phyloP scores from a whole-genome alignment of 2,113 vertebrate species.

The Apus apus region DNA sequence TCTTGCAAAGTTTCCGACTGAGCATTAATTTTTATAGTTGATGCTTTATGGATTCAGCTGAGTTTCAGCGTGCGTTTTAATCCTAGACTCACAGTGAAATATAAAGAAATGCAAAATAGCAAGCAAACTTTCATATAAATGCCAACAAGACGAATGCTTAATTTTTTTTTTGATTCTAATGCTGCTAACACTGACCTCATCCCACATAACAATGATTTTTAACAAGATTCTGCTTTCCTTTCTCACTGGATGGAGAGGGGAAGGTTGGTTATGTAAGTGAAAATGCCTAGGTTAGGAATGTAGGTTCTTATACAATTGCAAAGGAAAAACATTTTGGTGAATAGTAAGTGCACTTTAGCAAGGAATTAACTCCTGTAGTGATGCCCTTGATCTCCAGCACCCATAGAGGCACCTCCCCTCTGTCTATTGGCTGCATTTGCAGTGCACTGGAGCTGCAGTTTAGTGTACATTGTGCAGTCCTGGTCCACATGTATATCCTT shows the following conservation, averaged over 20 bases:
- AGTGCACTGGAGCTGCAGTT: background rate
- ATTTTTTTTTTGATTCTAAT: conserved; percentile 7
- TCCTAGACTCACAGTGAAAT: conserved; percentile 48
- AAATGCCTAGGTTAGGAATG: background rate
- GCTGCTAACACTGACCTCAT: conserved; percentile 22
- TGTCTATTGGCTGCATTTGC: background rate
- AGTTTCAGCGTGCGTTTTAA: conserved; percentile 46
- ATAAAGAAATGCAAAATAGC: conserved; percentile 63
- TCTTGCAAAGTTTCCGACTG: conserved; percentile 59
- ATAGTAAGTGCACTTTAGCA: background rate
- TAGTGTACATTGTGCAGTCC: background rate
- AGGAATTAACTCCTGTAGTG: background rate
- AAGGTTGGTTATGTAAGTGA: background rate
- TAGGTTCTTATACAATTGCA: background rate
- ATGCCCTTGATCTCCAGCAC: fast-evolving
- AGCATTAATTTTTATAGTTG: conserved; percentile 59
- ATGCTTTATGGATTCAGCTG: conserved; percentile 59
- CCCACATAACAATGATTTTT: conserved; percentile 1
- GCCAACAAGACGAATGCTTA: conserved; percentile 56
- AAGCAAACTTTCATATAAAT: conserved; percentile 56
- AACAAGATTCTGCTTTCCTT: background rate
- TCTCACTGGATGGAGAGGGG: background rate
- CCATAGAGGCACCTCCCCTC: fast-evolving
- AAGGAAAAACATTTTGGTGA: background rate
- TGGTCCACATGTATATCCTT: background rate